Evolutionary conservation across 2,797 vertebrate genomes (phyloP), one percentile per base, ranked within the genome.

Genomic region (Acomys russatus): DNA sequence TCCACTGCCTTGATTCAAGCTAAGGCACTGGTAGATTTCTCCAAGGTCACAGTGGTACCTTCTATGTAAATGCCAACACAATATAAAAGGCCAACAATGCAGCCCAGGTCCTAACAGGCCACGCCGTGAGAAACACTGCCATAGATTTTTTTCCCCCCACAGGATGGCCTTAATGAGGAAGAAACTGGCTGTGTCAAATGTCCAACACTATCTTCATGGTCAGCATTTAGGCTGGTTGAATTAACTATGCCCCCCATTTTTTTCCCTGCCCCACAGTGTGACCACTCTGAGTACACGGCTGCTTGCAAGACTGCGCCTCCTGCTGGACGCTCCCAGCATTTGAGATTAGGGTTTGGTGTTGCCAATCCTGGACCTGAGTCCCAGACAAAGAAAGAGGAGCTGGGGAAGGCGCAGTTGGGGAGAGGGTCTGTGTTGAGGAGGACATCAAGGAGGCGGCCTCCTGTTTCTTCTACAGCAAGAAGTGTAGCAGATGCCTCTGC

Each of bases 271-370:
- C n/a, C 3, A 25, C 28, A 11, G 59, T 6, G 38, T 6, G 38
- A 30, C 12, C 30, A 0, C 71, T 54, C 59, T 12, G 18, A 20
- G 2, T 7, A 6, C 2, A 3, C 17, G 4, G 51, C 1, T 18
- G 83, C 17, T 59, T 68, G 14, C 12, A 1, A 4, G 7, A 4
- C 4, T 1, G 0, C 14, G 0, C 73, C 35, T 70, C 49, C 25
- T 56, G 30, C 33, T 44, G 88, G 68, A 54, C 2, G 1, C 33
- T 35, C 2, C 33, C 0, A 8, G 76, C 12, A 12, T 6, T 15
- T 4, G 0, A 2, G 20, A 66, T 18, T 25, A 51, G 68, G 76
- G 44, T 14, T 61, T 25, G 1, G 54, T 4, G 23, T 11, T 2
- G 10, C 3, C 15, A n/a, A 7, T 33, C 68, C 56, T 30, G 8